Conservation (phyloP, 2,113 vertebrate genomes). For the Peucedramus taeniatus region DNA sequence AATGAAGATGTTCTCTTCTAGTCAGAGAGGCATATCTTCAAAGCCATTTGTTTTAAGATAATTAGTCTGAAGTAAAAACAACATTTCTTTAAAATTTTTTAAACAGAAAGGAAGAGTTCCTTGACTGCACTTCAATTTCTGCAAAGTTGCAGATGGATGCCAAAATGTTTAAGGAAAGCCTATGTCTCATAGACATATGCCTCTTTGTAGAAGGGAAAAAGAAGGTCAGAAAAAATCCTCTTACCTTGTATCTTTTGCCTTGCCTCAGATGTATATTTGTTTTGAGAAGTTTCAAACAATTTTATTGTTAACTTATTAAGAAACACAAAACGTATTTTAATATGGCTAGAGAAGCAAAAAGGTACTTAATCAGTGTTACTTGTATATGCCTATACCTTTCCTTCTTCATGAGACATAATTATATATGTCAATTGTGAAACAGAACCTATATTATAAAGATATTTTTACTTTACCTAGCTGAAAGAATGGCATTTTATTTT, state of each 20-base stretch:
- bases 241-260: constrained; percentile 65
- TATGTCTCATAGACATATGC: constrained; percentile 79
- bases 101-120: constrained; percentile 24
- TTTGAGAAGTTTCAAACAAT: constrained; percentile 65
- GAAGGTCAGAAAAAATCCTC: constrained; percentile 58
- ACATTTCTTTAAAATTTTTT: constrained; percentile 43
- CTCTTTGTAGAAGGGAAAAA: constrained; percentile 54
- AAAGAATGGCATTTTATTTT: constrained; percentile 79
- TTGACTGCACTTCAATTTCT: constrained; percentile 71
- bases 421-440: constrained; percentile 75
- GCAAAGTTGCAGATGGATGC: constrained; percentile 67
- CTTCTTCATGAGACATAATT: constrained; percentile 72
- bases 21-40: constrained; percentile 44
- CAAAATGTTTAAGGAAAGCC: constrained; percentile 66
- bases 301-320: constrained; percentile 77
- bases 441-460: constrained; percentile 77
- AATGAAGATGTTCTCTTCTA: constrained; percentile 97
- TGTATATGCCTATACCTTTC: constrained; percentile 68
- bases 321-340: constrained; percentile 65
- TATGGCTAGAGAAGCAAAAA: constrained; percentile 67
- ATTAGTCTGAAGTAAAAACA: constrained; percentile 51
- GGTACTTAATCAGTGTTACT: constrained; percentile 72
- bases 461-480: constrained; percentile 75
- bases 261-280: constrained; percentile 70
- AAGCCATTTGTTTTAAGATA: constrained; percentile 37